phyloP scores from a whole-genome alignment of 53 echinoderm and acorn worm genomes.

The Temnopleurus reevesii region DNA sequence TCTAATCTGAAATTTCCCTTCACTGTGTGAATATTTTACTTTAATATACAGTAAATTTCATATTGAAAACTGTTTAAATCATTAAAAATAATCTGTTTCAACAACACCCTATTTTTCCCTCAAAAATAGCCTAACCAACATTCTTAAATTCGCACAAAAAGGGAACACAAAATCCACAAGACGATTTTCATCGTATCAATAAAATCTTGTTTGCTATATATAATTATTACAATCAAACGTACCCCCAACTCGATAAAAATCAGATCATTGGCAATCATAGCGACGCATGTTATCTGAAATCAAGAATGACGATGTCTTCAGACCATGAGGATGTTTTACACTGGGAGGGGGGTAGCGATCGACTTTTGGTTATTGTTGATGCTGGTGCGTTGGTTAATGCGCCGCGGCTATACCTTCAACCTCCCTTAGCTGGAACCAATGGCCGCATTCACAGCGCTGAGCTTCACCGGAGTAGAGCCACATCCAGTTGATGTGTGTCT shows the following conservation, averaged over 20 bases:
- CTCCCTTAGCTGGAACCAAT: conserved; percentile 47
- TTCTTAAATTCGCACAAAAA: conserved; percentile 1
- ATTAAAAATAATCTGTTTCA: not conserved
- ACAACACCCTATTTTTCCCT: not conserved
- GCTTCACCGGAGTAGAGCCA: conserved; percentile 83
- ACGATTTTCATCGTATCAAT: conserved; percentile 22
- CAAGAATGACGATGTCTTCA: not conserved
- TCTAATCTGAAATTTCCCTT: not conserved
- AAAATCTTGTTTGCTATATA: conserved; percentile 57
- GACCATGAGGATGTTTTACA: conserved; percentile 4
- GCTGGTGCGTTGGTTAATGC: conserved; percentile 14
- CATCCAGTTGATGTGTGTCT: conserved; percentile 97
- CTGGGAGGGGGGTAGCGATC: conserved; percentile 20
- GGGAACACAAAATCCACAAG: conserved; percentile 35
- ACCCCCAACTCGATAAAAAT: not conserved
- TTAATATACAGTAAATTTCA: too few species aligned
- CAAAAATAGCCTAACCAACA: not conserved
- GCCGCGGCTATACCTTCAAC: conserved; percentile 52
- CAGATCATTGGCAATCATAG: not conserved
- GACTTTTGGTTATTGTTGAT: not conserved
- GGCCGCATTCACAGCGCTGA: conserved; percentile 78
- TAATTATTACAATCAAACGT: conserved; percentile 49
- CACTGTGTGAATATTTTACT: conserved; percentile 5
- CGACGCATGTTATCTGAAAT: not conserved
- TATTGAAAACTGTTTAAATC: too few species aligned